Evolutionary conservation across 37 sponge, comb jelly and placozoan genomes (phyloP), one percentile per base, ranked within the genome.

Genomic region (Beroe ovata): DNA sequence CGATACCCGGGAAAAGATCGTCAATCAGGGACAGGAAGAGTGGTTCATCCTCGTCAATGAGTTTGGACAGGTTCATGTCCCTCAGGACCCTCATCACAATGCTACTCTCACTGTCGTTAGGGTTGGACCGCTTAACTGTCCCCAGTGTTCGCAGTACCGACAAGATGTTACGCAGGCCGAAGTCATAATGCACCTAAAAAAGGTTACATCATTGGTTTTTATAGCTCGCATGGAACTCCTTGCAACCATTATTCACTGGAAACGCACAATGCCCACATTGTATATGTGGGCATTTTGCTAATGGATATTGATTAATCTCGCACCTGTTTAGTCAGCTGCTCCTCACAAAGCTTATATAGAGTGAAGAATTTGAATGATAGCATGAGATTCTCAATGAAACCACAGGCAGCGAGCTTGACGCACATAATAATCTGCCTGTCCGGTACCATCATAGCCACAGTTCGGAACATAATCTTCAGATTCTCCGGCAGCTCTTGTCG

Each of bases 381-480:
- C 32, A 94, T 66, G 47, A 94, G 91, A 59, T 95, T 95, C 90
- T 97, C 96, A 26, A 94, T 88, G 93, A 97, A 97, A 22, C 99
- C 99, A 90, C 94, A 94, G 42, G 92, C 92, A 47, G 96, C 96
- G 33, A 97, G 91, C 71, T 95, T 97, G 72, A 97, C 96, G 14
- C 95, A 60, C 91, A 95, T 95, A 77, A 97, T 97, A 61, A 97
- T 97, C 92, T 95, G 81, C 0, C 96, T 39, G 90, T 97, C 99
- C 8, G 99, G 99, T 0, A 97, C 99, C 99, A 97, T 97, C 99
- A 97, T 97, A 33, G 99, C 99, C 14, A 97, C 96, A 0, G 96
- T 94, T 38, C 99, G 81, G 90, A 97, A 97, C 81, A 94, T 93
- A 1, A 95, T 91, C 90, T 97, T 97, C 60, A 97, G 90, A 88